These are phyloP conservation scores for Coelopa frigida DNA, from an alignment of 1,140 invertebrate genomes.

Conservation along the genomic window DNA sequence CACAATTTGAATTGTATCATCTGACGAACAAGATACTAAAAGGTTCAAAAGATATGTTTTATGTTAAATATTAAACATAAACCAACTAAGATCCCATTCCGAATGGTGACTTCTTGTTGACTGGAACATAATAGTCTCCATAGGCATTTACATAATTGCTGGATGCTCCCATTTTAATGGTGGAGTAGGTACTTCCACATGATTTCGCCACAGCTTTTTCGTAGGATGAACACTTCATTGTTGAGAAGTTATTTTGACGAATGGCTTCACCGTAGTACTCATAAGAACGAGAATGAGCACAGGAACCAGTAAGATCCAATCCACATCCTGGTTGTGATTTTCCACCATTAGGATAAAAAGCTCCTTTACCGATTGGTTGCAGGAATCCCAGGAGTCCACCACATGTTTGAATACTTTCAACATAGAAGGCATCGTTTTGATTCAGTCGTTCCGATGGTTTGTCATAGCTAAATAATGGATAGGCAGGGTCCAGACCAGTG, in stretches of 20 bases:
- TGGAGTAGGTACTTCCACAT: conserved; percentile 21
- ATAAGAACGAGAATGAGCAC: conserved; percentile 32
- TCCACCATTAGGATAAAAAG: conserved; percentile 53
- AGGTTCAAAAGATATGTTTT: too few relatives aligned
- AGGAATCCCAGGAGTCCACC: conserved; percentile 47
- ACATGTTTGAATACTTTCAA: conserved; percentile 52
- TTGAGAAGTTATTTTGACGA: conserved; percentile 15
- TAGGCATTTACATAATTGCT: conserved; percentile 9
- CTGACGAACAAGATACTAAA: too few relatives aligned
- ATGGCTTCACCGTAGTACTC: conserved; percentile 30
- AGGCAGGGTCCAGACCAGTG: conserved; percentile 47
- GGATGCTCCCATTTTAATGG: conserved; percentile 16
- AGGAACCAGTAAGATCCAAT: conserved; percentile 24
- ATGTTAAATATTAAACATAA: too few relatives aligned
- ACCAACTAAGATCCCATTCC: conserved; percentile 19
- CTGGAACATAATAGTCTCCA: conserved; percentile 22
- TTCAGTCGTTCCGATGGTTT: conserved; percentile 36
- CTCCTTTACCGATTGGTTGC: conserved; percentile 46
- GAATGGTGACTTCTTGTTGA: conserved; percentile 14
- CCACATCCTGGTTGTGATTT: conserved; percentile 52
- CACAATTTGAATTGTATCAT: too few relatives aligned
- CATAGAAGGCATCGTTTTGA: conserved; percentile 39
- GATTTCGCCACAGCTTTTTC: conserved; percentile 14
- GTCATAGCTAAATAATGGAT: conserved; percentile 37
- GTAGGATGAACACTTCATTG: conserved; percentile 16